phyloP scores from a whole-genome alignment of 1,140 invertebrate genomes.

The Apis mellifera region DNA sequence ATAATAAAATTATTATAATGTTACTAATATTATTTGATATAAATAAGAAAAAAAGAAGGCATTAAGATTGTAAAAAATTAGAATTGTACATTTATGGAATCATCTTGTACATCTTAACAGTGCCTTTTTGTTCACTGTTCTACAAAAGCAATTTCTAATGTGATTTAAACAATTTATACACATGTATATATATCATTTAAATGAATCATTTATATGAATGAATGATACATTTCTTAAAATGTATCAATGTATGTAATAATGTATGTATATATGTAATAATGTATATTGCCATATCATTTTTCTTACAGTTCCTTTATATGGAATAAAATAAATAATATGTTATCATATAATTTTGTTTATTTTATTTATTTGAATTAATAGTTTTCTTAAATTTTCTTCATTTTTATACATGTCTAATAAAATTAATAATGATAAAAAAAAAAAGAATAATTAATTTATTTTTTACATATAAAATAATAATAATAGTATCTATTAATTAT shows the following conservation, averaged over 20 bases:
- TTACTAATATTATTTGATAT: conserved; percentile 26
- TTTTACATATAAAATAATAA: no score
- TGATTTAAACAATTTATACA: conserved; percentile 53
- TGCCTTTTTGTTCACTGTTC: conserved; percentile 62
- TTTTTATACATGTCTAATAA: no score
- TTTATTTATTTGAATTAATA: no score
- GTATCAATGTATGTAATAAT: conserved; percentile 17
- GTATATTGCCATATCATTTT: conserved; percentile 50
- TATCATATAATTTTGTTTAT: conserved; percentile 35
- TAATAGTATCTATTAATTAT: no score
- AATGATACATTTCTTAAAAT: conserved; percentile 56
- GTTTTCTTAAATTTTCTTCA: no score
- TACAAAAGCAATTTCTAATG: conserved; percentile 53
- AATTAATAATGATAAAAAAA: no score
- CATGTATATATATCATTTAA: conserved; percentile 26
- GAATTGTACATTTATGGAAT: conserved; percentile 35
- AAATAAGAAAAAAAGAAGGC: conserved; percentile 18
- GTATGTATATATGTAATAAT: conserved; percentile 1
- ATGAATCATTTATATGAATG: conserved; percentile 15
- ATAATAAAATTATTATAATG: conserved; percentile 33
- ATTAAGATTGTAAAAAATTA: conserved; percentile 40
- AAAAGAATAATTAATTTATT: no score
- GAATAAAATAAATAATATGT: conserved; percentile 47
- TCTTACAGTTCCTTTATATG: conserved; percentile 64
- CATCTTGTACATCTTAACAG: conserved; percentile 54